Percentiles rank a stretch among this genome's conserved stretches.
Conservation (phyloP, 1,140 invertebrate genomes). For the Cataglyphis hispanica region DNA sequence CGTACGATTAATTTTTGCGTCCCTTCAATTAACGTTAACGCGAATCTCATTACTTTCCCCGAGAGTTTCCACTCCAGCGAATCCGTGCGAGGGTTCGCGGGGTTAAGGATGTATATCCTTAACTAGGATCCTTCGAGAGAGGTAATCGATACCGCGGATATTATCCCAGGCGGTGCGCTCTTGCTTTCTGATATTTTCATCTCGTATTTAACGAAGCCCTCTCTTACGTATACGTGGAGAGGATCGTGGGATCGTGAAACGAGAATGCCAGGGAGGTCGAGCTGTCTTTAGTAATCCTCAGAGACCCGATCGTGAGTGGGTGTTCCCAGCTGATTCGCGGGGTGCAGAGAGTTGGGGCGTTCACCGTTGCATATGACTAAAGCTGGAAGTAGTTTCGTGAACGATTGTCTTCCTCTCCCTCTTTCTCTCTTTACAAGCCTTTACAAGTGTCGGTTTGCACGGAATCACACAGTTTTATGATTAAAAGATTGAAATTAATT, state of each 20-base stretch:
- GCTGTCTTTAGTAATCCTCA: constrained; percentile 74
- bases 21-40: constrained; percentile 36
- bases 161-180: constrained; percentile 36
- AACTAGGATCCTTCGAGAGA: background rate
- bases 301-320: constrained; percentile 79
- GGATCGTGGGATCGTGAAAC: constrained; percentile 75
- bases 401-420: background rate
- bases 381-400: constrained; percentile 30
- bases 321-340: constrained; percentile 74
- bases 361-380: constrained; percentile 56
- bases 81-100: constrained; percentile 18
- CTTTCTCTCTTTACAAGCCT: background rate
- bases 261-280: constrained; percentile 71
- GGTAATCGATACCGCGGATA: constrained; percentile 47
- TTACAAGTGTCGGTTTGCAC: background rate
- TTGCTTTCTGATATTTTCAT: constrained; percentile 58
- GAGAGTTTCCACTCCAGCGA: constrained; percentile 7
- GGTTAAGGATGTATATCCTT: constrained; percentile 58
- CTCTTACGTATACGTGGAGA: constrained; percentile 57
- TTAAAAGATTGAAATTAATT: no score
- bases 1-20: constrained; percentile 28
- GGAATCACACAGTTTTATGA: no score
- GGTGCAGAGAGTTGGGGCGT: constrained; percentile 64
- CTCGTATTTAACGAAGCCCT: constrained; percentile 19
- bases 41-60: constrained; percentile 54